phyloP scores from a whole-genome alignment of 2,888 invertebrate genomes.

The Muscina levida region DNA sequence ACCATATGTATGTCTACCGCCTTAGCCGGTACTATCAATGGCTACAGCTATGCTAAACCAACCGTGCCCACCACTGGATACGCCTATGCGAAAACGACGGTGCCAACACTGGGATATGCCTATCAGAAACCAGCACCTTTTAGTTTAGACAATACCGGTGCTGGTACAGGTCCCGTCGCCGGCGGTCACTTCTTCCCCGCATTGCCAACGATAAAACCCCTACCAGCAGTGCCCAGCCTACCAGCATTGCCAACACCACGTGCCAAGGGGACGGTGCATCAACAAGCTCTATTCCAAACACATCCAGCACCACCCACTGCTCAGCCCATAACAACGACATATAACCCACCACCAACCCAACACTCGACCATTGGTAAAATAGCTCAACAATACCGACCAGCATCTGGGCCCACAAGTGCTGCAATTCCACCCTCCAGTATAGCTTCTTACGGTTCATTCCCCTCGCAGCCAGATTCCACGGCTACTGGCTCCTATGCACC shows the following conservation, averaged over 20 bases:
- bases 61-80: constrained; percentile 69
- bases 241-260: constrained; percentile 73
- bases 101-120: constrained; percentile 70
- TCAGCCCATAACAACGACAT: constrained; percentile 25
- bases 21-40: background rate
- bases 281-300: constrained; percentile 55
- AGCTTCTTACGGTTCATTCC: background rate
- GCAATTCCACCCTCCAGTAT: background rate
- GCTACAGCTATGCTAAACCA: constrained; percentile 3
- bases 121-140: constrained; percentile 70
- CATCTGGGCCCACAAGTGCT: background rate
- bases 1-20: background rate
- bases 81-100: constrained; percentile 72
- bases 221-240: constrained; percentile 75
- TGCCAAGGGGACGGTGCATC: constrained; percentile 50
- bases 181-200: constrained; percentile 71
- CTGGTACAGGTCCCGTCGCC: too few relatives aligned
- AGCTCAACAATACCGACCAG: constrained; percentile 47
- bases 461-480: background rate
- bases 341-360: constrained; percentile 10
- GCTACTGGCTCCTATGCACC: constrained; percentile 4
- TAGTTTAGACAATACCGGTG: constrained; percentile 36
- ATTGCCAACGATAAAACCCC: constrained; percentile 72
- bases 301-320: constrained; percentile 58
- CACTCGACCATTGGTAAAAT: constrained; percentile 49